These are phyloP conservation scores for Ancistrus triradiatus DNA, from an alignment of 2,113 vertebrate species.

Conservation along the genomic window DNA sequence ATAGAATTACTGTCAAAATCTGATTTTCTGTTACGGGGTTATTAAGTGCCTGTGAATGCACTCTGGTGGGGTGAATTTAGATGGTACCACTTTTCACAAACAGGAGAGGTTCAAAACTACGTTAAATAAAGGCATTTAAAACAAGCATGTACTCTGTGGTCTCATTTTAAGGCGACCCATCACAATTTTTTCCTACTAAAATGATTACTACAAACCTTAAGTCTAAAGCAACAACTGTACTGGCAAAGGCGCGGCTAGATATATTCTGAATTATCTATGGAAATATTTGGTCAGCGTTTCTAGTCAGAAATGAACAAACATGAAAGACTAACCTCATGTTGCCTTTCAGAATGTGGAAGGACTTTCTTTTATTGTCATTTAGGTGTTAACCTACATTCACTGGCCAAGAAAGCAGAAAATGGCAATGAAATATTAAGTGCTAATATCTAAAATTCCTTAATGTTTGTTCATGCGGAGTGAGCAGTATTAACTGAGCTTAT, in stretches of 20 bases:
- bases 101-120: neutral
- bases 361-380: too few relatives aligned
- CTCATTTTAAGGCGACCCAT: neutral
- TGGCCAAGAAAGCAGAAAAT: conserved; percentile 18
- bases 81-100: conserved; percentile 8
- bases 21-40: too few relatives aligned
- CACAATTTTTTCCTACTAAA: neutral
- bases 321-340: conserved; percentile 7
- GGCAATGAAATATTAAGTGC: conserved; percentile 38
- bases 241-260: conserved; percentile 20
- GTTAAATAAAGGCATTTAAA: conserved; percentile 3
- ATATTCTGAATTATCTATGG: neutral
- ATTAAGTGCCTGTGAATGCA: too few relatives aligned
- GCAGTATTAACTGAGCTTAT: neutral
- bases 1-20: too few relatives aligned
- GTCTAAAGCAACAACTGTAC: neutral
- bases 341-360: neutral
- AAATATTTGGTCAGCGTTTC: conserved; percentile 29
- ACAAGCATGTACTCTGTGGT: neutral
- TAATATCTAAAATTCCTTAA: conserved; percentile 12
- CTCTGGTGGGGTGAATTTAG: too few relatives aligned
- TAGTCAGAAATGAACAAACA: conserved; percentile 2
- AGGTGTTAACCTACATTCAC: neutral
- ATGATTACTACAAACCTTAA: neutral
- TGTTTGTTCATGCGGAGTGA: conserved; percentile 7